phyloP scores from a whole-genome alignment of 2,888 invertebrate species.

The Serripes groenlandicus region DNA sequence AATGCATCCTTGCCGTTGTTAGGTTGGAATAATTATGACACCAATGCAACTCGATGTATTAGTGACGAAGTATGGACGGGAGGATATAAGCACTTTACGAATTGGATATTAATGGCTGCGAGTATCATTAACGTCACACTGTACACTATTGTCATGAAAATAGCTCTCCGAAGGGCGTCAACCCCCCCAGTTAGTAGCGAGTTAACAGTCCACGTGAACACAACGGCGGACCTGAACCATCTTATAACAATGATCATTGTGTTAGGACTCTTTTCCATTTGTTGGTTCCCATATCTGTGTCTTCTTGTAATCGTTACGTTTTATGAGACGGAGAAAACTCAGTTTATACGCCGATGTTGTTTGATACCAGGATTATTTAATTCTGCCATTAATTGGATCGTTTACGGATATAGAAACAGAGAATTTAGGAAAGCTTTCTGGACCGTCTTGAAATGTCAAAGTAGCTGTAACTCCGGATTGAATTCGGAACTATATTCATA shows the following conservation, averaged over 20 bases:
- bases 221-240: constrained; percentile 39
- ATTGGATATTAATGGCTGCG: constrained; percentile 34
- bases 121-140: constrained; percentile 27
- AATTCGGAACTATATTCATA: too few species aligned
- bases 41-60: constrained; percentile 31
- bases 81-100: constrained; percentile 37
- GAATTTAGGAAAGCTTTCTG: constrained; percentile 46
- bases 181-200: background rate
- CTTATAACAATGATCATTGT: constrained; percentile 53
- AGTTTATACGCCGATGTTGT: constrained; percentile 32
- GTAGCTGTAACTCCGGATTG: too few species aligned
- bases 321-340: constrained; percentile 34
- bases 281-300: constrained; percentile 49
- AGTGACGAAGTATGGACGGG: constrained; percentile 32
- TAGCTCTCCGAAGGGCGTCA: constrained; percentile 31
- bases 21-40: constrained; percentile 33
- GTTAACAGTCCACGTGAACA: background rate
- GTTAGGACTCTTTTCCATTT: constrained; percentile 43
- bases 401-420: constrained; percentile 47
- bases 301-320: constrained; percentile 25
- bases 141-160: constrained; percentile 47
- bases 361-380: constrained; percentile 52
- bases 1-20: constrained; percentile 32
- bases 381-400: constrained; percentile 48
- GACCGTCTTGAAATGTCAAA: constrained; percentile 23